Conservation (phyloP, 2,888 invertebrate species). For the Erannis defoliaria region DNA sequence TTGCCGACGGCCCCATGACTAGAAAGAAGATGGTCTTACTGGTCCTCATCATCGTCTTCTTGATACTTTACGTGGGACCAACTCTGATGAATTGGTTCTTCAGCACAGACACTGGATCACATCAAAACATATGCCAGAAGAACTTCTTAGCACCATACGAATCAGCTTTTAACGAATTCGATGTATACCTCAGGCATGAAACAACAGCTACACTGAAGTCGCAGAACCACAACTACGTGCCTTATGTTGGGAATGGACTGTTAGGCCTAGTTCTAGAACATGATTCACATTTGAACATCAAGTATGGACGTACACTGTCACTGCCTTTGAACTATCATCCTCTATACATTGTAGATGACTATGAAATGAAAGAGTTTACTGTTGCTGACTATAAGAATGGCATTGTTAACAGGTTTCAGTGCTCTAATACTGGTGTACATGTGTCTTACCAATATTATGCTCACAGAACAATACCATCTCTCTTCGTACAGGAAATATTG, state of each 20-base stretch:
- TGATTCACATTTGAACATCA: slow-evolving; percentile 89
- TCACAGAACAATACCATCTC: slow-evolving; percentile 91
- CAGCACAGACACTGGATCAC: slow-evolving; percentile 74
- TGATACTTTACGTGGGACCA: slow-evolving; percentile 89
- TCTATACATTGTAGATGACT: slow-evolving; percentile 84
- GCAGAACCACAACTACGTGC: slow-evolving; percentile 88
- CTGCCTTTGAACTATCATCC: slow-evolving; percentile 90
- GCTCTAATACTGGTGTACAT: slow-evolving; percentile 88
- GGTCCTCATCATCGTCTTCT: slow-evolving; percentile 83
- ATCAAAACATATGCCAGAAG: slow-evolving; percentile 88
- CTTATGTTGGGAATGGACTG: slow-evolving; percentile 92
- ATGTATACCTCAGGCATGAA: slow-evolving; percentile 88
- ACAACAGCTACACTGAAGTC: slow-evolving; percentile 79
- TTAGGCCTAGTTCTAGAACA: slow-evolving; percentile 89
- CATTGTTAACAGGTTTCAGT: slow-evolving; percentile 89
- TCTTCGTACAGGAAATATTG: slow-evolving; percentile 93
- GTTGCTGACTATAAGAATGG: slow-evolving; percentile 90
- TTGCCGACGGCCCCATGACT: slow-evolving; percentile 80
- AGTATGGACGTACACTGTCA: slow-evolving; percentile 88
- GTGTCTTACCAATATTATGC: slow-evolving; percentile 91
- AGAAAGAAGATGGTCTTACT: slow-evolving; percentile 81
- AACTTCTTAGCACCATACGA: slow-evolving; percentile 88
- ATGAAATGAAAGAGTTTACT: slow-evolving; percentile 88
- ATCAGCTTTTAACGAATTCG: slow-evolving; percentile 87
- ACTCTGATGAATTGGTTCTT: slow-evolving; percentile 88